phyloP scores from a whole-genome alignment of 2,113 vertebrate genomes.

The Megaptera novaeangliae region DNA sequence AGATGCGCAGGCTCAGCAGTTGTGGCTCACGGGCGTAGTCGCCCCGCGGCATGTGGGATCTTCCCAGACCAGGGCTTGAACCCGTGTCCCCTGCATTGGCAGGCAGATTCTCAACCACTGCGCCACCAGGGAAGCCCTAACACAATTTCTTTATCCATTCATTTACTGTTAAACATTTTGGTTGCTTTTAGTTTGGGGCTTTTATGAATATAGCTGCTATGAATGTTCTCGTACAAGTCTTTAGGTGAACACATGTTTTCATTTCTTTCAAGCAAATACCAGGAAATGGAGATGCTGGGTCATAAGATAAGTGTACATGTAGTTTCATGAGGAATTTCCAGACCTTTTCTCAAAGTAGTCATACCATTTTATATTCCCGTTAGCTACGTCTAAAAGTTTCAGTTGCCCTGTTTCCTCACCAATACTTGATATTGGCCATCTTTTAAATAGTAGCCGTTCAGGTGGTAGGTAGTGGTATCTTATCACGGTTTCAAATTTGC shows the following conservation, averaged over 20 bases:
- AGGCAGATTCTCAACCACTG: too few relatives aligned
- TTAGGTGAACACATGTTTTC: background rate
- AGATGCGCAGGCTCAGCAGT: too few relatives aligned
- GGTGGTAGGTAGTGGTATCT: background rate
- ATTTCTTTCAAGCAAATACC: background rate
- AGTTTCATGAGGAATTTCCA: background rate
- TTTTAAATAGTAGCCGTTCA: background rate
- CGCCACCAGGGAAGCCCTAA: too few relatives aligned
- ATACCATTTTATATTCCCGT: background rate
- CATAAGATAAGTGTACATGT: rapidly evolving
- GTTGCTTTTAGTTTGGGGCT: background rate
- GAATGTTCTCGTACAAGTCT: background rate
- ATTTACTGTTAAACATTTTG: background rate
- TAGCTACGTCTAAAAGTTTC: background rate
- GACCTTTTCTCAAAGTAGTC: background rate
- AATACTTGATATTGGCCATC: background rate
- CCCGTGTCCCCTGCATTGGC: too few relatives aligned
- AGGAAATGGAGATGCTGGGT: background rate
- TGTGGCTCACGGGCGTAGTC: too few relatives aligned
- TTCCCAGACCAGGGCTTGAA: too few relatives aligned
- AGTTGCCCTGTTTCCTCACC: background rate
- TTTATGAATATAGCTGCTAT: background rate
- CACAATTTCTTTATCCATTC: background rate
- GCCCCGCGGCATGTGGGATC: too few relatives aligned
- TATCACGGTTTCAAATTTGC: background rate